These are phyloP conservation scores for Porites divaricata DNA, from an alignment of 92 coral and sea anemone species.

Conservation along the genomic window DNA sequence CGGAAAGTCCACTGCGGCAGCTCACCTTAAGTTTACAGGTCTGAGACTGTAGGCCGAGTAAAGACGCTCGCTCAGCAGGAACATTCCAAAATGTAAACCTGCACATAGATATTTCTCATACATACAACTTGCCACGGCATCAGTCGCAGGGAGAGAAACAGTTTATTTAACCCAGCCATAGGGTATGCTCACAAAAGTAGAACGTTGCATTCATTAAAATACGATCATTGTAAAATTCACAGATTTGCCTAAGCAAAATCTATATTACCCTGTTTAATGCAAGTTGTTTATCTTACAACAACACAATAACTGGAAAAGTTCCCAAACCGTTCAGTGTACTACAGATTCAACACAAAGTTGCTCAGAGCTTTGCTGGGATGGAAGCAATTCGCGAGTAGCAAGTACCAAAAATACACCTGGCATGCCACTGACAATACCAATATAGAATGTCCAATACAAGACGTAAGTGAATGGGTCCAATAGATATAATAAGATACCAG, in stretches of 20 bases:
- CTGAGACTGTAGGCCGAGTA: not conserved
- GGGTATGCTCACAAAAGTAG: not conserved
- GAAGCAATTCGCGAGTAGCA: not conserved
- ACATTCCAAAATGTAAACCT: too few relatives aligned
- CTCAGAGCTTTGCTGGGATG: conserved; percentile 22
- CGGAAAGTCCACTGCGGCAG: not conserved
- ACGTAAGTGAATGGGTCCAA: conserved; percentile 10
- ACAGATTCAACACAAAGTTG: conserved; percentile 1
- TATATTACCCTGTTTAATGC: not conserved
- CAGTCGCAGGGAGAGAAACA: too few relatives aligned
- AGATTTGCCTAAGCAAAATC: not conserved
- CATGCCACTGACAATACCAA: conserved; percentile 21
- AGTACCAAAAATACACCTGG: conserved; percentile 44
- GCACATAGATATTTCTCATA: too few relatives aligned
- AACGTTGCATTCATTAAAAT: not conserved
- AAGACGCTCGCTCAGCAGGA: too few relatives aligned
- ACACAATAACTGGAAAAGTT: not conserved
- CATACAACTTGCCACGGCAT: too few relatives aligned
- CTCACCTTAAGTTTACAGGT: not conserved
- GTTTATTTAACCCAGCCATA: too few relatives aligned
- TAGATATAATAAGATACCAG: conserved; percentile 37
- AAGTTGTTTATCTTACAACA: too few relatives aligned
- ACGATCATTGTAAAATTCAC: not conserved
- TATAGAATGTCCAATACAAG: conserved; percentile 8
- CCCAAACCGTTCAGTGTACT: not conserved